Conservation (phyloP, 2,888 invertebrate genomes). For the Ferdinandea cuprea region DNA sequence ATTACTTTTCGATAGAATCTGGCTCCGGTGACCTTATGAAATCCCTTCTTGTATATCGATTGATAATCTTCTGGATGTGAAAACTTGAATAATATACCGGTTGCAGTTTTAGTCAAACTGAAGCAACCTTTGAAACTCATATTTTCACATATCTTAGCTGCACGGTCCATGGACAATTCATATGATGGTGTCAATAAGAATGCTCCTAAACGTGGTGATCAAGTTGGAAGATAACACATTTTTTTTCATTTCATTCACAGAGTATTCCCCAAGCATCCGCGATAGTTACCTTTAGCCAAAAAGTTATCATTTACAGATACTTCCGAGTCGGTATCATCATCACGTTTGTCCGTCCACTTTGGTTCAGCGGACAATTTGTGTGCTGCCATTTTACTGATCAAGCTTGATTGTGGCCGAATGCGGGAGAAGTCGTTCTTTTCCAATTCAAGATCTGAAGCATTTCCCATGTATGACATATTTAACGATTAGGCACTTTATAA, state of each 20-base stretch:
- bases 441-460: conserved; percentile 82
- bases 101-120: conserved; percentile 93
- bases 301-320: conserved; percentile 90
- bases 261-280: neutral
- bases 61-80: conserved; percentile 94
- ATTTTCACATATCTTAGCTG: conserved; percentile 93
- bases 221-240: conserved; percentile 25
- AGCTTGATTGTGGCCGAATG: conserved; percentile 78
- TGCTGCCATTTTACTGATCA: conserved; percentile 80
- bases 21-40: conserved; percentile 93
- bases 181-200: conserved; percentile 93
- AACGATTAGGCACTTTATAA: conserved; percentile 15
- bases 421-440: conserved; percentile 81
- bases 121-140: conserved; percentile 94
- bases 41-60: conserved; percentile 93
- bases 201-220: conserved; percentile 84
- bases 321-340: conserved; percentile 92
- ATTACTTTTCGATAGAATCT: conserved; percentile 93
- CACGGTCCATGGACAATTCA: conserved; percentile 93
- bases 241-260: conserved; percentile 23
- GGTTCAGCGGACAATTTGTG: conserved; percentile 81
- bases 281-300: conserved; percentile 87
- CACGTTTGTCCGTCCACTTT: conserved; percentile 83
- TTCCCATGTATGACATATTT: conserved; percentile 81
- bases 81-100: conserved; percentile 94